A percentile compares a stretch with the other conserved stretches of the same genome.
phyloP scores from a whole-genome alignment of 2,113 vertebrate species.

The Ciconia boyciana region DNA sequence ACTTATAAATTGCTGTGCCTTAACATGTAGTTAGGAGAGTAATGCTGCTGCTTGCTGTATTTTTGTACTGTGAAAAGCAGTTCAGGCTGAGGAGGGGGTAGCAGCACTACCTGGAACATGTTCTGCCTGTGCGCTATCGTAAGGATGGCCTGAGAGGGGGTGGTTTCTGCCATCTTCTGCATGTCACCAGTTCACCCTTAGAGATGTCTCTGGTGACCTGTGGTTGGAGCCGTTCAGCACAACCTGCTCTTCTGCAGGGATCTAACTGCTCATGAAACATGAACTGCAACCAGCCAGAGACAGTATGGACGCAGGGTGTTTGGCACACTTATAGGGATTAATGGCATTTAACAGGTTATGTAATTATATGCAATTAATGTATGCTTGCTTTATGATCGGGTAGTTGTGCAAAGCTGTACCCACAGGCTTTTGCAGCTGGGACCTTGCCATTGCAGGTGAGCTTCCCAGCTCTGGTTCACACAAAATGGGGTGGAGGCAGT shows the following conservation, averaged over 20 bases:
- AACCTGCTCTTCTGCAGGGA: accelerated
- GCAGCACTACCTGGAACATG: accelerated
- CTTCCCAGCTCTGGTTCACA: neutral
- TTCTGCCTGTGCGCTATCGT: too few species aligned
- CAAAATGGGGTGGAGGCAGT: accelerated
- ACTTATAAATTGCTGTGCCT: accelerated
- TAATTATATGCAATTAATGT: neutral
- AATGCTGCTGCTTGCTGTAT: neutral
- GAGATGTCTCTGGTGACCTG: neutral
- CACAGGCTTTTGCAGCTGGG: neutral
- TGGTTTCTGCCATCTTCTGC: too few species aligned
- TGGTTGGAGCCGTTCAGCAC: neutral
- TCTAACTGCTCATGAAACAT: neutral
- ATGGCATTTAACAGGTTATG: neutral
- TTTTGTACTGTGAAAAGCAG: neutral
- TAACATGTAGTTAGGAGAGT: accelerated
- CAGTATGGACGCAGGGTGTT: accelerated
- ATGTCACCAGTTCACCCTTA: too few species aligned
- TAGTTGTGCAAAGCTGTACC: neutral
- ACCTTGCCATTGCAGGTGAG: neutral
- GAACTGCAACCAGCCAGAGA: neutral
- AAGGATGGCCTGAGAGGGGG: too few species aligned
- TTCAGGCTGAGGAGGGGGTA: neutral
- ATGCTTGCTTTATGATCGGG: neutral
- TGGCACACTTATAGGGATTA: neutral